Evolutionary conservation across 2,888 invertebrate species (phyloP).

Genomic region (Drosophila anomelani): DNA sequence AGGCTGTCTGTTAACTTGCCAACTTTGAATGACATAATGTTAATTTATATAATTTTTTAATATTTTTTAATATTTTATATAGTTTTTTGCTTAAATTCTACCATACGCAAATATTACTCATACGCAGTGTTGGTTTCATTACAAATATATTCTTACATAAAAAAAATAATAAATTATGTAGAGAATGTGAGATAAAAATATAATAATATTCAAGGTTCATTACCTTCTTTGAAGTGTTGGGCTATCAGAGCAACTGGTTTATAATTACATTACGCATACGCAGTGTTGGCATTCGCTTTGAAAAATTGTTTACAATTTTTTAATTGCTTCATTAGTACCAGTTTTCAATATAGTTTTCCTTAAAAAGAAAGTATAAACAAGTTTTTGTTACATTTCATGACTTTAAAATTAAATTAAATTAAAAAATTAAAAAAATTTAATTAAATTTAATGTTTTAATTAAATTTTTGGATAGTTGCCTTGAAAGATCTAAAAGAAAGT

Average conservation of each 20-base stretch:
- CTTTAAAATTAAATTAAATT: too few species aligned
- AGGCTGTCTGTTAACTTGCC: background rate
- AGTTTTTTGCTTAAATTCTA: background rate
- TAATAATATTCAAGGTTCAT: slow-evolving; percentile 8
- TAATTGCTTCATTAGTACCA: slow-evolving; percentile 3
- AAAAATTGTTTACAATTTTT: background rate
- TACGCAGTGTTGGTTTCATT: slow-evolving; percentile 11
- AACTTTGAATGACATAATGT: background rate
- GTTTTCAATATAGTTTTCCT: background rate
- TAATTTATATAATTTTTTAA: background rate
- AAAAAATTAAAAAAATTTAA: too few species aligned
- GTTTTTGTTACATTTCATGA: background rate
- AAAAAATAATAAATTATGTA: background rate
- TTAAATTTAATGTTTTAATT: too few species aligned
- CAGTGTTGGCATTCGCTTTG: background rate
- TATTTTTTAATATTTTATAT: background rate
- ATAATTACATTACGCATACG: slow-evolving; percentile 11
- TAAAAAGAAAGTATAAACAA: background rate
- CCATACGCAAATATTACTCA: slow-evolving; percentile 9
- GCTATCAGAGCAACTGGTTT: slow-evolving; percentile 18
- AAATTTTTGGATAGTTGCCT: background rate
- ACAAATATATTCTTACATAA: background rate
- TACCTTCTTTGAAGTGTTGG: slow-evolving; percentile 14
- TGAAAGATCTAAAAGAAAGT: background rate
- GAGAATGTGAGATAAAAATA: background rate